A percentile compares a stretch with the other conserved stretches of the same genome.
Conservation (phyloP, 2,113 vertebrate genomes). For the Apteryx mantelli region DNA sequence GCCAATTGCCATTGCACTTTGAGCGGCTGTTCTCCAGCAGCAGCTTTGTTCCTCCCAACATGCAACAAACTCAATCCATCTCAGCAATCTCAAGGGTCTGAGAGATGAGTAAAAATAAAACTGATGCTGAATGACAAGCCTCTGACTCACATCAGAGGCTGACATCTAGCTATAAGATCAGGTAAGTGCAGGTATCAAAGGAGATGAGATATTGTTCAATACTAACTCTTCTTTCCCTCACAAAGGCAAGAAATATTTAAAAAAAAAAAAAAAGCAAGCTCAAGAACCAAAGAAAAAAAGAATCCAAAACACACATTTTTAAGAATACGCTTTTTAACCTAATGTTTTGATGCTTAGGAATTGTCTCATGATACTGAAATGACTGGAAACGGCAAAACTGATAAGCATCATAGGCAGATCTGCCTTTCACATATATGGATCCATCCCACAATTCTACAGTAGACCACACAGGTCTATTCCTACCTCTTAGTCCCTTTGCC, state of each 20-base stretch:
- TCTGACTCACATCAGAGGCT: conserved; percentile 52
- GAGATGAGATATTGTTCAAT: not conserved
- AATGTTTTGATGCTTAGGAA: not conserved
- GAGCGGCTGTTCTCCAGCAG: not conserved
- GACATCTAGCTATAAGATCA: conserved; percentile 65
- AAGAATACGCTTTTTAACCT: not conserved
- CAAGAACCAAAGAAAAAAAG: not conserved
- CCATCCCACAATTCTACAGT: not conserved
- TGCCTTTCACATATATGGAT: not conserved
- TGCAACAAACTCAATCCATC: not conserved
- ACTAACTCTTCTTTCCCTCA: not conserved
- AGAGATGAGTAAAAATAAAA: not conserved
- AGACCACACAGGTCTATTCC: not conserved
- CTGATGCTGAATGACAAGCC: conserved; percentile 11
- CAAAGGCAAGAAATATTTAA: not conserved
- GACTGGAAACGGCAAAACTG: not conserved
- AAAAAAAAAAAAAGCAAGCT: not conserved
- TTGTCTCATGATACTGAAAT: not conserved
- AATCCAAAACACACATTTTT: not conserved
- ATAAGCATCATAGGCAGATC: not conserved
- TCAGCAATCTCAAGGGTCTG: rapidly evolving
- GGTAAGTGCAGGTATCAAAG: conserved; percentile 43
- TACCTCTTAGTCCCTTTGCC: not conserved
- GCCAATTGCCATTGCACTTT: not conserved
- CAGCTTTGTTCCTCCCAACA: too few relatives aligned